Percentiles rank a stretch among this genome's conserved stretches.
Conservation (phyloP, 2,113 vertebrate genomes). For the Sisor rabdophorus region DNA sequence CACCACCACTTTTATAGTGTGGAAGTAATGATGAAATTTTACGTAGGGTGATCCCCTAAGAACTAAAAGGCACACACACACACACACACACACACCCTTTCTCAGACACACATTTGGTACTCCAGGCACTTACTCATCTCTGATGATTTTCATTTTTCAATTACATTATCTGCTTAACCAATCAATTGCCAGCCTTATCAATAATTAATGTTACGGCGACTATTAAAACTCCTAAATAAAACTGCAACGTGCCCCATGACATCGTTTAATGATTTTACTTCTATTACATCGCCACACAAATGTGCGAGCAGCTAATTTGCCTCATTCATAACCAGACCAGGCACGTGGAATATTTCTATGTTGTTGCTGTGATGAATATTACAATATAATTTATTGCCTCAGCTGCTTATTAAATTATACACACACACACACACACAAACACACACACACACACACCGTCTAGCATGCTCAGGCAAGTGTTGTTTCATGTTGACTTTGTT, state of each 20-base stretch:
- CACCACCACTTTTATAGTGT: slow-evolving; percentile 78
- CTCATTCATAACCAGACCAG: slow-evolving; percentile 39
- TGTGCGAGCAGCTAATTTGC: slow-evolving; percentile 40
- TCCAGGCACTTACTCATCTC: slow-evolving; percentile 59
- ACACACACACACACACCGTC: not conserved
- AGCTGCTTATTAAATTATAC: slow-evolving; percentile 12
- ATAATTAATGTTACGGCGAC: slow-evolving; percentile 75
- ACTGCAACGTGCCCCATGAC: slow-evolving; percentile 61
- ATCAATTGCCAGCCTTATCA: slow-evolving; percentile 76
- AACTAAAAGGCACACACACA: slow-evolving; percentile 45
- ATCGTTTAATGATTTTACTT: slow-evolving; percentile 57
- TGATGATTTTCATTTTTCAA: slow-evolving; percentile 79
- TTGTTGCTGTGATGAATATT: slow-evolving; percentile 35
- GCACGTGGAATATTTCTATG: slow-evolving; percentile 26
- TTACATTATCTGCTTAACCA: slow-evolving; percentile 80
- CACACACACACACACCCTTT: slow-evolving; percentile 29
- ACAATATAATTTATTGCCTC: slow-evolving; percentile 20
- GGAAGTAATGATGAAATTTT: slow-evolving; percentile 75
- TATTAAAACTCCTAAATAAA: slow-evolving; percentile 74
- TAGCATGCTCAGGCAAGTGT: not conserved
- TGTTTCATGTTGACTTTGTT: slow-evolving; percentile 3
- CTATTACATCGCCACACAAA: slow-evolving; percentile 44
- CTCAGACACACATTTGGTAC: slow-evolving; percentile 48
- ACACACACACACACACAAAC: not conserved
- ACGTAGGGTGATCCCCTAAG: slow-evolving; percentile 73